Evolutionary conservation across 2,797 vertebrate species (phyloP).

Genomic region (Podarcis lilfordi): DNA sequence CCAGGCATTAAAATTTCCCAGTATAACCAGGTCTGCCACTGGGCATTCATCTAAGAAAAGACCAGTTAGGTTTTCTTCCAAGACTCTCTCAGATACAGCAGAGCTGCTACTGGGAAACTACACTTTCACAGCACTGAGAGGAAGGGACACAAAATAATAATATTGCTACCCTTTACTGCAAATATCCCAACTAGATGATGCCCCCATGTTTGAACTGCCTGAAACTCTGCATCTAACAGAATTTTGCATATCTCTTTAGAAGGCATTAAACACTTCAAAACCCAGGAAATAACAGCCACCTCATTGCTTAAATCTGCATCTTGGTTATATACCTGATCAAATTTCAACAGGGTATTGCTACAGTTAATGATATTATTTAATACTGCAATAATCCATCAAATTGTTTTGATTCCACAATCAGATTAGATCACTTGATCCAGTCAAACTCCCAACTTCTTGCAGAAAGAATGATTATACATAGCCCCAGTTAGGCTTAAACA

Average conservation of each 20-base stretch:
- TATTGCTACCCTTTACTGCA: not conserved
- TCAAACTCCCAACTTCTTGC: not conserved
- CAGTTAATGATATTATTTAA: not conserved
- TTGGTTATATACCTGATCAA: not conserved
- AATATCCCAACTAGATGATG: not conserved
- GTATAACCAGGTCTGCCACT: not conserved
- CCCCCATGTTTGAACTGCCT: not conserved
- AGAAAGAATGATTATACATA: not conserved
- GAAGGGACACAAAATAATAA: not conserved
- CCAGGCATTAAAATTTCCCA: not conserved
- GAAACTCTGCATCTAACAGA: not conserved
- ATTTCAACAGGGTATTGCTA: not conserved
- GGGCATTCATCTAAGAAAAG: not conserved
- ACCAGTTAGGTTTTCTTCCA: not conserved
- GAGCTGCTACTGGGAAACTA: not conserved
- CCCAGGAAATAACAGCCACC: not conserved
- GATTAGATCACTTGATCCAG: not conserved
- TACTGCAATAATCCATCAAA: not conserved
- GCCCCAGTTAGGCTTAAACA: not conserved
- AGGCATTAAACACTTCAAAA: not conserved
- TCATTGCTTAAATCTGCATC: not conserved
- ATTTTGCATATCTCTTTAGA: not conserved
- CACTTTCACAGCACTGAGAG: not conserved
- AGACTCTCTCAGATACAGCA: not conserved
- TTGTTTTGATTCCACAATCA: not conserved